Evolutionary conservation across 2,797 vertebrate species (phyloP).

Genomic region (Myoxocephalus aenaeus): DNA sequence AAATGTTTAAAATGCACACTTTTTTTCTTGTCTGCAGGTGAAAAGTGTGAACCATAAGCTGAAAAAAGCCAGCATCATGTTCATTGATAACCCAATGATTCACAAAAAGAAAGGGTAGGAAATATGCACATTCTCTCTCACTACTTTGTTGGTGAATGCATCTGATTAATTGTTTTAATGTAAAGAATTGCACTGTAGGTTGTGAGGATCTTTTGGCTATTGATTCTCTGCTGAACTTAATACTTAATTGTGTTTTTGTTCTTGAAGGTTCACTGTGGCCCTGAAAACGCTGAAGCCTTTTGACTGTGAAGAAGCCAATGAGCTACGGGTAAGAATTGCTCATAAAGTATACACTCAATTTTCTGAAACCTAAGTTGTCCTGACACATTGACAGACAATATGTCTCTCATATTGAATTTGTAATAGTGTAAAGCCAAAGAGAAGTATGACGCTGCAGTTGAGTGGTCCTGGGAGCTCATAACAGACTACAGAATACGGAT

Average conservation of each 20-base stretch:
- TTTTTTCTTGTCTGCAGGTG: slow-evolving; percentile 77
- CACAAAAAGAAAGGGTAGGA: slow-evolving; percentile 81
- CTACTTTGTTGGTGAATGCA: background rate
- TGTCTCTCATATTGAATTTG: slow-evolving; percentile 11
- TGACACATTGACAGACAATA: background rate
- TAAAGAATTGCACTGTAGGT: background rate
- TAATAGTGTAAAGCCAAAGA: slow-evolving; percentile 86
- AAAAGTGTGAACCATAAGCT: slow-evolving; percentile 87
- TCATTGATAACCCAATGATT: slow-evolving; percentile 83
- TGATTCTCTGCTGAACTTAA: background rate
- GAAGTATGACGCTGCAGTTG: slow-evolving; percentile 80
- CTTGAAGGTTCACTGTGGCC: slow-evolving; percentile 84
- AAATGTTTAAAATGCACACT: background rate
- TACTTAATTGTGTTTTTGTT: slow-evolving; percentile 16
- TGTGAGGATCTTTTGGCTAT: background rate
- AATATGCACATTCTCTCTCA: background rate
- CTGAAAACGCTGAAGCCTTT: slow-evolving; percentile 90
- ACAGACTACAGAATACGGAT: slow-evolving; percentile 89
- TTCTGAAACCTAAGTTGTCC: background rate
- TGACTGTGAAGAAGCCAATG: slow-evolving; percentile 88
- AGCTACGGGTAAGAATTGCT: slow-evolving; percentile 85
- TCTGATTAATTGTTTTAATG: background rate
- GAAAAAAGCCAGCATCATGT: slow-evolving; percentile 88
- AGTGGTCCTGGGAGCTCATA: slow-evolving; percentile 89
- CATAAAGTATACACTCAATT: background rate